A percentile compares a stretch with the other conserved stretches of the same genome.
phyloP scores from a whole-genome alignment of 1,140 invertebrate genomes.

The Mercenaria mercenaria region DNA sequence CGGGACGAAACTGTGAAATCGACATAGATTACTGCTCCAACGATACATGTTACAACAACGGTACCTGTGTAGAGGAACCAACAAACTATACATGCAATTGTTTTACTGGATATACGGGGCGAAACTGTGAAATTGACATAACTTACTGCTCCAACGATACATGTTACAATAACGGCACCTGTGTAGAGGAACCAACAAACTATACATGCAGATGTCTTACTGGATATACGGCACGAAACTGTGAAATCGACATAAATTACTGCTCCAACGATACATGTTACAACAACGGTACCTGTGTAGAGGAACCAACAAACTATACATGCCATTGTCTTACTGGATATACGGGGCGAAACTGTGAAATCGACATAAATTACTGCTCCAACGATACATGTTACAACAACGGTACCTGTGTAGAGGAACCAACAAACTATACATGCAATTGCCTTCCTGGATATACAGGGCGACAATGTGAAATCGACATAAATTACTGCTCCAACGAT shows the following conservation, averaged over 20 bases:
- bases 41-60: not conserved
- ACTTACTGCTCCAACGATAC: not conserved
- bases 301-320: constrained; percentile 70
- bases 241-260: constrained; percentile 66
- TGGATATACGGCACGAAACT: not conserved
- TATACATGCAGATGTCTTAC: constrained; percentile 39
- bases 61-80: not conserved
- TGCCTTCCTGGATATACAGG: constrained; percentile 10
- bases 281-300: constrained; percentile 88
- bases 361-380: constrained; percentile 6
- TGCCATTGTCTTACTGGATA: constrained; percentile 71
- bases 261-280: constrained; percentile 89
- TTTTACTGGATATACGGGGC: constrained; percentile 44
- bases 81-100: constrained; percentile 10
- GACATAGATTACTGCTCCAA: not conserved
- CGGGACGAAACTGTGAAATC: not conserved
- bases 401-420: not conserved
- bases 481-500: constrained; percentile 31
- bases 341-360: constrained; percentile 62
- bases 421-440: not conserved
- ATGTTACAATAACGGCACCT: constrained; percentile 18
- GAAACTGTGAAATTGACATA: constrained; percentile 35
- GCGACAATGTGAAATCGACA: not conserved
- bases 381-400: not conserved
- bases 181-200: constrained; percentile 27